Percentiles rank a stretch among this genome's conserved stretches.
These are phyloP conservation scores for Linyphia triangularis DNA, from an alignment of 2,888 invertebrate species.

Conservation along the genomic window DNA sequence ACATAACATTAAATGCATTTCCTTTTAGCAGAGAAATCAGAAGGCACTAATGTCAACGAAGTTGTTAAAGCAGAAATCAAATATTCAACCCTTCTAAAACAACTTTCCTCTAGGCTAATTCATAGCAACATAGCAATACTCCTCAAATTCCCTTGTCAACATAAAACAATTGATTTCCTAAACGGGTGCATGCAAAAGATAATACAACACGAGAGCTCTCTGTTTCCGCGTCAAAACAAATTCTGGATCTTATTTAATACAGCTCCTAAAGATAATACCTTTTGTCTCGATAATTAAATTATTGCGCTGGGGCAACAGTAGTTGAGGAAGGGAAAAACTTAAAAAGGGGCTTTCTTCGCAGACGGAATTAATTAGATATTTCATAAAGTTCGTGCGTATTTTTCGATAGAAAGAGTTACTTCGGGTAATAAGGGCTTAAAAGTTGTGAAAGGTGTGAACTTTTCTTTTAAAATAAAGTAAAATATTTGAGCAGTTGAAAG, in stretches of 20 bases:
- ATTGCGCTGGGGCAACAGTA: not conserved
- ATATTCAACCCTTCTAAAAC: not conserved
- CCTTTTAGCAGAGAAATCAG: too few relatives aligned
- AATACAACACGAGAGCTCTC: not conserved
- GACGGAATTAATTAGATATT: too few relatives aligned
- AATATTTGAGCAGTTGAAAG: too few relatives aligned
- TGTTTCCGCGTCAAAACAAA: not conserved
- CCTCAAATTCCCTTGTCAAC: not conserved
- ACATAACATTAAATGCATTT: too few relatives aligned
- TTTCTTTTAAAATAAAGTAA: too few relatives aligned
- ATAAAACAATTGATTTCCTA: not conserved
- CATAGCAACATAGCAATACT: not conserved
- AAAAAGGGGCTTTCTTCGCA: too few relatives aligned
- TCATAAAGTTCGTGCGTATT: too few relatives aligned
- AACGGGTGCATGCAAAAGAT: not conserved
- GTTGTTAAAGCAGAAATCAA: not conserved
- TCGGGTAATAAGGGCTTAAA: too few relatives aligned
- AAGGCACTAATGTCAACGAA: too few relatives aligned
- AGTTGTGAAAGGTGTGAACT: too few relatives aligned
- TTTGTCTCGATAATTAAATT: not conserved
- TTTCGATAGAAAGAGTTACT: too few relatives aligned
- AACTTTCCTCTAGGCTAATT: not conserved
- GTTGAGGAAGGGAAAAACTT: not conserved
- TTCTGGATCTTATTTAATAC: not conserved
- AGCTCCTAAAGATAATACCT: not conserved